Base-by-base conservation (phyloP, 2,888 invertebrate species). In the Cataglyphis livida region DNA sequence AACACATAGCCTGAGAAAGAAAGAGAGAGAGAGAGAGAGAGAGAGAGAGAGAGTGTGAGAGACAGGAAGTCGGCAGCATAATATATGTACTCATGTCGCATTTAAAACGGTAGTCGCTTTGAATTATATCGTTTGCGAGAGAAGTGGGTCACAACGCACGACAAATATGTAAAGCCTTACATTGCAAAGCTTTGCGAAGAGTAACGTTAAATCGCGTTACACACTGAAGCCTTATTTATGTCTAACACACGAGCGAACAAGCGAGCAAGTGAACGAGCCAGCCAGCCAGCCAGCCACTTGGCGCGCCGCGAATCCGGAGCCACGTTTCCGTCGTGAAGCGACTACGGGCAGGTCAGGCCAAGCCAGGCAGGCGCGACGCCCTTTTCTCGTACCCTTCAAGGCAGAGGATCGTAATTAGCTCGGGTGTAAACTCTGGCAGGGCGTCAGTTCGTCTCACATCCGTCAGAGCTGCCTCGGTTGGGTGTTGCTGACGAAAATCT, bases 321-420 rank as follows among this genome's bases (percentile, higher is more conserved):
- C 59, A 70, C 68, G 57, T 78, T 44, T 79, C 21, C 44, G 59
- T 21, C 68, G 57, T 61, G 70, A 79, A 71, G 44, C 59, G 59
- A 66, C 66, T 66, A 57, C 76, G 54, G 38, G 44, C 78, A 70
- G 44, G 70, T 70, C 75, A 64, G 4, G 59, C 73, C 59, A 74
- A 32, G 44, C 73, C 38, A 71, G 41, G 59, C 59, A 73, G 32
- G 48, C 68, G 32, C 76, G 75, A 74, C 81, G 83, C 86, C 84
- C 78, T 73, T 86, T 84, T 82, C 86, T 76, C 70, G 81, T 86
- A 79, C 44, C 78, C 59, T 79, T 79, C 71, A n/a, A 57, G 59
- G 68, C 59, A 73, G 78, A 76, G 78, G 75, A 78, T 76, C 81
- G 89, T 89, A 88, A 88, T 88, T 88, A 88, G 83, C 38, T 61